A percentile compares a stretch with the other conserved stretches of the same genome.
phyloP scores from a whole-genome alignment of 2,797 vertebrate species.

The Chloroceryle amazona region DNA sequence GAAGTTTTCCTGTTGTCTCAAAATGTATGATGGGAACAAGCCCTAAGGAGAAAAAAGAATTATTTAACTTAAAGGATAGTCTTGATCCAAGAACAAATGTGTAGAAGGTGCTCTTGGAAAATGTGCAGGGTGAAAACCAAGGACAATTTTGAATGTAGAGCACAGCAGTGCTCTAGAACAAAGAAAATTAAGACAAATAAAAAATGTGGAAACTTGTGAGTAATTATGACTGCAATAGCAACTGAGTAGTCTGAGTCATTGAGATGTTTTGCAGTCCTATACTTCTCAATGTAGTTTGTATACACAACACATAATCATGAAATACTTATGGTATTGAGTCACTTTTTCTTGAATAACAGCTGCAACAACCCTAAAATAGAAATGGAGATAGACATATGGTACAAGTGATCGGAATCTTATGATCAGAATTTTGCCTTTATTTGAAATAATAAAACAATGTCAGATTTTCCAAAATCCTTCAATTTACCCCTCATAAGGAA shows the following conservation, averaged over 20 bases:
- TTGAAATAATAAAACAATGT: not conserved
- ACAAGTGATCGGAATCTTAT: not conserved
- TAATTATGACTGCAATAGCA: not conserved
- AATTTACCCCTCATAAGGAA: not conserved
- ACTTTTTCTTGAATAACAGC: not conserved
- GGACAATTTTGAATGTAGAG: not conserved
- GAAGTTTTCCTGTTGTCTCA: not conserved
- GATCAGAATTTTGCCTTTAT: not conserved
- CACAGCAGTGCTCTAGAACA: not conserved
- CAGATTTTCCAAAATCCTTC: not conserved
- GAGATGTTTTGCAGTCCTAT: not conserved
- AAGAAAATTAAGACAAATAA: not conserved
- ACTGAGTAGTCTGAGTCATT: not conserved
- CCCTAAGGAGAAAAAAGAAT: not conserved
- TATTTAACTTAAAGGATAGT: not conserved
- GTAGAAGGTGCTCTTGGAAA: not conserved
- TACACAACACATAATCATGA: rapidly evolving
- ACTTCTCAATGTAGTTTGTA: not conserved
- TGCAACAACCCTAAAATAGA: not conserved
- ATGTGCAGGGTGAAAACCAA: not conserved
- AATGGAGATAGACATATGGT: not conserved
- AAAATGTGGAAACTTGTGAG: not conserved
- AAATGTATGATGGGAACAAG: not conserved
- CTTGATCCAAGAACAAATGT: not conserved
- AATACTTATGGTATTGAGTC: not conserved